Evolutionary conservation across 2,888 invertebrate genomes (phyloP), one percentile per base, ranked within the genome.

Genomic region (Imbricaverruca yamaguchii): DNA sequence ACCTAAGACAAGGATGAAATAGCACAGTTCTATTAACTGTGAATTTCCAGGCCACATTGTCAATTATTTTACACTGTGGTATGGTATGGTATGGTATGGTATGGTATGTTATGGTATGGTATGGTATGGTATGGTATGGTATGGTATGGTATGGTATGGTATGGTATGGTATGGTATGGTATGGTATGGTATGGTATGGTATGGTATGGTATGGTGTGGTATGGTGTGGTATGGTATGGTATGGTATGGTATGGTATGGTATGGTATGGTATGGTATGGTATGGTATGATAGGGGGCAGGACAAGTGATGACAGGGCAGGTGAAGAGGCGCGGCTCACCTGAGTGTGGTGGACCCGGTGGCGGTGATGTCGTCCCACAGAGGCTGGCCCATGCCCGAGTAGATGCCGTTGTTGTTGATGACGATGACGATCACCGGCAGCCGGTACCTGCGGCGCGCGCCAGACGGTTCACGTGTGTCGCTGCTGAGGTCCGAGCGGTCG

Each of bases 381-480:
- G 74, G 53, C 18, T 21, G 18, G 55, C 55, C 18, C 74, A 74
- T 0, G 25, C 56, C 69, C 6, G 63, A 77, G 61, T 67, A 63
- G 81, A 81, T 63, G 53, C 98, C 98, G 86, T 93, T 96, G 89
- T 98, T 98, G 88, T 98, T 98, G 11, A 98, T 92, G 83, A 98
- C 92, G 7, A 98, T 91, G 82, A 97, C 91, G 63, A 95, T 91
- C 57, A 98, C 91, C 0, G 98, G 97, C 84, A 98, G 89, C 85
- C 94, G 93, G 88, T 98, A 97, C 83, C 97, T 93, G 74, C 39
- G 39, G 39, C 39, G 39, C 39, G 39, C 39, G 39, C 39, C 39
- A 39, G 39, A 39, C 39, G 39, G 39, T 4, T 39, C 39, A 39
- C 39, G 39, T 39, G 39, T 1, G 39, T 39, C 39, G 39, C 39